phyloP scores from a whole-genome alignment of 92 coral and sea anemone species.

The Phenganax subtilis region DNA sequence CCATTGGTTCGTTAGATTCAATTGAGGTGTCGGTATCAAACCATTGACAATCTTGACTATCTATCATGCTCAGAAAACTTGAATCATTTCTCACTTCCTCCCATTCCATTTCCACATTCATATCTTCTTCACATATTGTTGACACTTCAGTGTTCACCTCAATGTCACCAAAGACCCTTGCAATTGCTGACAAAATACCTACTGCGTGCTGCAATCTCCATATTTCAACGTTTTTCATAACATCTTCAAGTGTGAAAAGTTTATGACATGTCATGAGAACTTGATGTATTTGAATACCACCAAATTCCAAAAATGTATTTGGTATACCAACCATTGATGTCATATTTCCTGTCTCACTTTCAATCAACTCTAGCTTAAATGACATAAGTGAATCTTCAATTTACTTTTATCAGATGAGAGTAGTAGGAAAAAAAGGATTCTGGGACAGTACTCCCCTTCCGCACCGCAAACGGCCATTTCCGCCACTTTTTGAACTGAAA shows the following conservation, averaged over 20 bases:
- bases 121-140: background rate
- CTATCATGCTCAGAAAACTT: conserved; percentile 14
- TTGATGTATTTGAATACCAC: conserved; percentile 33
- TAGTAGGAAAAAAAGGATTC: too few species aligned
- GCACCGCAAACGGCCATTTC: too few species aligned
- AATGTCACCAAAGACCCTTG: conserved; percentile 42
- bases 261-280: background rate
- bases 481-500: too few species aligned
- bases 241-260: conserved; percentile 1
- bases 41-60: conserved; percentile 17
- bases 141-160: background rate
- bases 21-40: conserved; percentile 14
- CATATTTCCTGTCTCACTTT: conserved; percentile 14
- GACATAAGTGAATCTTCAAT: background rate
- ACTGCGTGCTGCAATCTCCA: conserved; percentile 40
- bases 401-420: too few species aligned
- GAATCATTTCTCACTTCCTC: conserved; percentile 44
- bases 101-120: conserved; percentile 24
- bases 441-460: too few species aligned
- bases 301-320: conserved; percentile 46
- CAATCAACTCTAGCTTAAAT: conserved; percentile 27
- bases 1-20: conserved; percentile 6
- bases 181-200: conserved; percentile 18
- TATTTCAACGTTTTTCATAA: conserved; percentile 42
- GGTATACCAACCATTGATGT: conserved; percentile 46